phyloP scores from a whole-genome alignment of 1,140 invertebrate species.

The Pseudomyrmex sp. region DNA sequence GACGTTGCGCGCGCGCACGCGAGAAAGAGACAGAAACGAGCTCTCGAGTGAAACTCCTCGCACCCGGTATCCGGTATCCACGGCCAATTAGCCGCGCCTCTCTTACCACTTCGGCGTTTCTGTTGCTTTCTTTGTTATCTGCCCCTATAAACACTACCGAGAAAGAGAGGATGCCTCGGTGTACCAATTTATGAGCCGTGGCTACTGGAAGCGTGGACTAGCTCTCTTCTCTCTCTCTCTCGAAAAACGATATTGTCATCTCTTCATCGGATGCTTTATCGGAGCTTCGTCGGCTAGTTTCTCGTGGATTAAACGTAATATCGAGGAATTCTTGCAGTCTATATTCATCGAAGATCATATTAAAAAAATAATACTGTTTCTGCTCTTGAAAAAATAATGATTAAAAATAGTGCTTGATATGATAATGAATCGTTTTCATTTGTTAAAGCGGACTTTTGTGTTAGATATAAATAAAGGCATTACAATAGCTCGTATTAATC shows the following conservation, averaged over 20 bases:
- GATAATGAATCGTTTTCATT: too few species aligned
- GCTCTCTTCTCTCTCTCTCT: background rate
- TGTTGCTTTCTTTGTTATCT: constrained; percentile 66
- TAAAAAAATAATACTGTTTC: too few species aligned
- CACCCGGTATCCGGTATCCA: constrained; percentile 72
- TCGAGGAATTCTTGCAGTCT: background rate
- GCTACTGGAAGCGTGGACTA: constrained; percentile 32
- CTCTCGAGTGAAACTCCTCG: constrained; percentile 69
- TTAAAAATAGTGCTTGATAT: too few species aligned
- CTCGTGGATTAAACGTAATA: background rate
- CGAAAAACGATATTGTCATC: constrained; percentile 37
- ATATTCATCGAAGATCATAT: background rate
- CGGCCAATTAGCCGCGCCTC: constrained; percentile 72
- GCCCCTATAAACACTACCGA: constrained; percentile 52
- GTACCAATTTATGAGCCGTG: constrained; percentile 49
- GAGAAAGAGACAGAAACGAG: constrained; percentile 1
- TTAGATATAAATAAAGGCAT: too few species aligned
- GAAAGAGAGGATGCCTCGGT: constrained; percentile 19
- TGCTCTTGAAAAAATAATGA: too few species aligned
- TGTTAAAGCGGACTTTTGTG: too few species aligned
- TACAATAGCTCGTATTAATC: too few species aligned
- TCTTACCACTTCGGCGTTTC: constrained; percentile 66
- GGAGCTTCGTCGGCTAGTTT: background rate
- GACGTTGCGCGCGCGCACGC: constrained; percentile 11
- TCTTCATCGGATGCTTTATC: constrained; percentile 24